phyloP scores from a whole-genome alignment of 2,888 invertebrate species.

The Tenthredo distinguenda region DNA sequence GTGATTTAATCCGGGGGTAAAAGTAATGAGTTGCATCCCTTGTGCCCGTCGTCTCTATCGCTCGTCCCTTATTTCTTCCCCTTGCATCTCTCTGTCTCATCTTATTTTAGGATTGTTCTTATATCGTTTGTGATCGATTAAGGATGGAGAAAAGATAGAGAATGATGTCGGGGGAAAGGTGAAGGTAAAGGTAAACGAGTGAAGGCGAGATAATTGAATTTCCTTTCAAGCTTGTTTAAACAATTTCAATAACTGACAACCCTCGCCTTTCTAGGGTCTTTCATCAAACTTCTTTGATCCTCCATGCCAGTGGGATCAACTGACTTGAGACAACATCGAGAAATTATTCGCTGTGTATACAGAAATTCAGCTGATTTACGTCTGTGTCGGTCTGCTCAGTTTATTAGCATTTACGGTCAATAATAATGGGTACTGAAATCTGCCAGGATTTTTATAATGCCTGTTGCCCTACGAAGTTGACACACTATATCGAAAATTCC shows the following conservation, averaged over 20 bases:
- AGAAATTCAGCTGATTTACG: background rate
- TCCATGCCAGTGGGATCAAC: background rate
- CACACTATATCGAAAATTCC: background rate
- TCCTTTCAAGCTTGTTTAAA: constrained; percentile 10
- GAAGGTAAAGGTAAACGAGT: background rate
- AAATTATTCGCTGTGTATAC: background rate
- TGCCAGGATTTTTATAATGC: background rate
- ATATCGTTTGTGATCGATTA: background rate
- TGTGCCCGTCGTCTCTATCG: background rate
- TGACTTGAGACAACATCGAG: background rate
- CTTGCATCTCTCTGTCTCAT: background rate
- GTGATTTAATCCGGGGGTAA: background rate
- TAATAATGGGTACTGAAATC: background rate
- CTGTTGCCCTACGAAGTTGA: background rate
- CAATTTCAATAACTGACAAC: constrained; percentile 45
- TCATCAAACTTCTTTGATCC: constrained; percentile 24
- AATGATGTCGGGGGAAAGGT: background rate
- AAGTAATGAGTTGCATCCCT: constrained; percentile 23
- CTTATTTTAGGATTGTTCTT: background rate
- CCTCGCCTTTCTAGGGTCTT: constrained; percentile 3
- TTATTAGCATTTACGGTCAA: background rate
- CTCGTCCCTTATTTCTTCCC: background rate
- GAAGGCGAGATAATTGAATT: constrained; percentile 28
- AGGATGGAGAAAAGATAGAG: background rate
- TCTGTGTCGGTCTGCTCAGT: background rate